phyloP scores from a whole-genome alignment of 2,113 vertebrate genomes.

The Australoheros scitulus region DNA sequence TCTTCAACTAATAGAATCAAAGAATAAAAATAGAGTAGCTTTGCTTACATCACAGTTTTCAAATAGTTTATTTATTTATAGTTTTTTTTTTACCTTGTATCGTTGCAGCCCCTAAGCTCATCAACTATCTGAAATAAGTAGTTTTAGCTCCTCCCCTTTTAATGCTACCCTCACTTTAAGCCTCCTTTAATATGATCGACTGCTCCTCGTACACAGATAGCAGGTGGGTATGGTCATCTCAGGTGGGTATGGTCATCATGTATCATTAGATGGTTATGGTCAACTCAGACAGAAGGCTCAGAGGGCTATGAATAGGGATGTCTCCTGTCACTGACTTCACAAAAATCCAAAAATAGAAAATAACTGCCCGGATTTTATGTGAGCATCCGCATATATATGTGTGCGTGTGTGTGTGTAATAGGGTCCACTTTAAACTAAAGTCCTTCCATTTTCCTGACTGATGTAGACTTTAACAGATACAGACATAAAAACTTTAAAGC shows the following conservation, averaged over 20 bases:
- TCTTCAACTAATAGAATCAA: background rate
- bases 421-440: background rate
- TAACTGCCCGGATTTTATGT: background rate
- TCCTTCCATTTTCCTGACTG: background rate
- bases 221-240: background rate
- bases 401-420: background rate
- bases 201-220: background rate
- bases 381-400: too few species aligned
- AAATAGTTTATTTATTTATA: background rate
- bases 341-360: background rate
- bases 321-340: background rate
- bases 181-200: background rate
- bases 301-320: background rate
- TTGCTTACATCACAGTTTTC: background rate
- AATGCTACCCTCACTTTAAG: background rate
- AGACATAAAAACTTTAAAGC: constrained; percentile 16
- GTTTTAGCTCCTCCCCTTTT: background rate
- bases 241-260: background rate
- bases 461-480: background rate
- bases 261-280: background rate
- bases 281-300: background rate
- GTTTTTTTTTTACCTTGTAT: background rate
- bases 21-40: background rate
- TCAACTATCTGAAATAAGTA: background rate
- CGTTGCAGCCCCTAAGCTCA: background rate